phyloP scores from a whole-genome alignment of 1,140 invertebrate genomes.

The Coptotermes formosanus region DNA sequence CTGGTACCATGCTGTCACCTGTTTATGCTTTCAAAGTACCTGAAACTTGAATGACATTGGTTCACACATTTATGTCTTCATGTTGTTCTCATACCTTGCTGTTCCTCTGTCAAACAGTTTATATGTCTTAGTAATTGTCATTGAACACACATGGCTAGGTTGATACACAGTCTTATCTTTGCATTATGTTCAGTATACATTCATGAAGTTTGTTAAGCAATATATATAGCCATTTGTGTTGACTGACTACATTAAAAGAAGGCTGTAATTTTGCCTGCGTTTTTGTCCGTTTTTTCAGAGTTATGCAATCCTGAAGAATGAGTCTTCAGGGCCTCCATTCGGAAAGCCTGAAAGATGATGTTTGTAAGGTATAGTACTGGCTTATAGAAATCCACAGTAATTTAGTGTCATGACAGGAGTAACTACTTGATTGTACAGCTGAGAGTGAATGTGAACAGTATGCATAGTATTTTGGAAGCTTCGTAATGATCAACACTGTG shows the following conservation, averaged over 20 bases:
- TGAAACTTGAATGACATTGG: background rate
- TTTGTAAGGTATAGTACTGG: conserved; percentile 26
- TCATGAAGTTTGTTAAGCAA: background rate
- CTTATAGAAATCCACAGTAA: conserved; percentile 11
- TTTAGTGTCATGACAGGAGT: conserved; percentile 19
- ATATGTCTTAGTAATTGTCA: conserved; percentile 22
- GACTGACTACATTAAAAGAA: conserved; percentile 22
- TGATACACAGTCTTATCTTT: background rate
- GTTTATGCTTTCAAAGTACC: too few species aligned
- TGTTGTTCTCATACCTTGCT: background rate
- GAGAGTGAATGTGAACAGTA: background rate
- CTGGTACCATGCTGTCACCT: too few species aligned
- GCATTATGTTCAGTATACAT: too few species aligned
- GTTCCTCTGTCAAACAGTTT: conserved; percentile 26
- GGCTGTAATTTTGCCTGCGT: conserved; percentile 34
- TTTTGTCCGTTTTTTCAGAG: conserved; percentile 33
- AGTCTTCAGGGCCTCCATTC: conserved; percentile 29
- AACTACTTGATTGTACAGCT: background rate
- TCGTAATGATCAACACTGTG: too few species aligned
- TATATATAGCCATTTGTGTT: conserved; percentile 24
- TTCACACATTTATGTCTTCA: background rate
- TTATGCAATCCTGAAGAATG: conserved; percentile 29
- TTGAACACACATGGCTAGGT: conserved; percentile 23
- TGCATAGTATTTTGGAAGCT: too few species aligned
- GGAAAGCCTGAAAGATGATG: conserved; percentile 27